Evolutionary conservation across 2,113 vertebrate species (phyloP), one percentile per base, ranked within the genome.

Genomic region (Calypte anna): DNA sequence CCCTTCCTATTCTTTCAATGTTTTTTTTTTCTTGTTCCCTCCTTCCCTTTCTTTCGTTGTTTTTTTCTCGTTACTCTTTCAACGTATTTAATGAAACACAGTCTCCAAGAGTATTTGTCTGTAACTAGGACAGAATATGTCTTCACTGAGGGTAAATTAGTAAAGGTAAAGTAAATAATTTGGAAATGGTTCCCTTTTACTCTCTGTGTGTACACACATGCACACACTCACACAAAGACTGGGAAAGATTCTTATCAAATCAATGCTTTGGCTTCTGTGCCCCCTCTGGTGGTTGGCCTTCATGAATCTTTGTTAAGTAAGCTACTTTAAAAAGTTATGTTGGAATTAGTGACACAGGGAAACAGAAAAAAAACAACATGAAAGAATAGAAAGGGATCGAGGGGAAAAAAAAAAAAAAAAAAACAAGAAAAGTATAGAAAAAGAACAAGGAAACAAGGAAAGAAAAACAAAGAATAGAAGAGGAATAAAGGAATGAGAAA

Each of bases 281-380:
- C 79, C 94, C 94, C 95, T 96, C 96, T 96, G 27, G 95, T 88
- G 94, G 93, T 68, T 90, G 55, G 23, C 69, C 40, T 64, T 91
- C 18, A 40, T 7, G 27, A 21, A 53, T 33, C 78, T 78, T 6
- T 55, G 31, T n/a, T 59, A 54, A 61, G 10, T 68, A 78, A 83
- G 9, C 7, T 28, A 54, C 40, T 87, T 54, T 1, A 8, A 57
- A 84, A 89, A 46, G 21, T 48, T 33, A 8, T 25, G 9, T 31
- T 58, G 63, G 54, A 69, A 78, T 43, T 79, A 75, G 15, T 86
- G 21, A 43, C 0, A 2, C 36, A 38, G 36, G 36, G 36, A 38
- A 38, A 38, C 8, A 38, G 36, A 10, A 38, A 38, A 38, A 38
- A 38, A 38, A 38, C 8, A 38, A 38, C 36, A 38, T 38, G 36